These are phyloP conservation scores for Entomobrya proxima DNA, from an alignment of 2,888 invertebrate genomes.

Conservation along the genomic window DNA sequence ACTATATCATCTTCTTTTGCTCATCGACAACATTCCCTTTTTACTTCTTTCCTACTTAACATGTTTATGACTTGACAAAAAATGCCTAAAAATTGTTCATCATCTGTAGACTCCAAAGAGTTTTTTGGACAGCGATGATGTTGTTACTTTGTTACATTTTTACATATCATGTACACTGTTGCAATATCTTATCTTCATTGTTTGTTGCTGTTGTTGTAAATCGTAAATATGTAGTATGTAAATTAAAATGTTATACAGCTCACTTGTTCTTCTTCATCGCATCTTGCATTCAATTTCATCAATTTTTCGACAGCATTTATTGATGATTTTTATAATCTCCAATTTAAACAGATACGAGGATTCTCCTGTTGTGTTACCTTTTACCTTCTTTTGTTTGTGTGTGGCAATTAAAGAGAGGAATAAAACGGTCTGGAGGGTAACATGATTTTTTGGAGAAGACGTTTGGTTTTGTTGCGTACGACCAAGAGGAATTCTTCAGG, in stretches of 20 bases:
- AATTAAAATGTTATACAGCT: constrained; percentile 36
- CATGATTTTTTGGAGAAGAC: constrained; percentile 4
- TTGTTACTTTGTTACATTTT: constrained; percentile 29
- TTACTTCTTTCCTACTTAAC: constrained; percentile 31
- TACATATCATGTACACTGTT: not conserved
- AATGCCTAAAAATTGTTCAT: constrained; percentile 37
- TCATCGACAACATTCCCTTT: constrained; percentile 49
- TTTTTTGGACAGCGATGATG: not conserved
- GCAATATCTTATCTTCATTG: constrained; percentile 38
- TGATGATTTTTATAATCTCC: constrained; percentile 54
- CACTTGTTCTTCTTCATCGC: not conserved
- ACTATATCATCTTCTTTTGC: constrained; percentile 25
- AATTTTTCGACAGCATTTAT: constrained; percentile 26
- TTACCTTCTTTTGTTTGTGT: constrained; percentile 51
- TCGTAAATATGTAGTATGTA: constrained; percentile 48
- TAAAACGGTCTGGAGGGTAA: constrained; percentile 16
- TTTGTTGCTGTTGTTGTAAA: constrained; percentile 33
- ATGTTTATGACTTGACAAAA: constrained; percentile 59
- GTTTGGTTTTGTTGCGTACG: not conserved
- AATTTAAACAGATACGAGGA: constrained; percentile 39
- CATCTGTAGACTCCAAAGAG: not conserved
- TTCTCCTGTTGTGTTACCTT: constrained; percentile 1
- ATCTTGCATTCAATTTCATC: constrained; percentile 27
- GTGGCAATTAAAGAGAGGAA: constrained; percentile 55
- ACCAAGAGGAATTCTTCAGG: constrained; percentile 18